phyloP scores from a whole-genome alignment of 30 jellyfish, hydroid and myxozoan genomes.

The Hydra vulgaris region DNA sequence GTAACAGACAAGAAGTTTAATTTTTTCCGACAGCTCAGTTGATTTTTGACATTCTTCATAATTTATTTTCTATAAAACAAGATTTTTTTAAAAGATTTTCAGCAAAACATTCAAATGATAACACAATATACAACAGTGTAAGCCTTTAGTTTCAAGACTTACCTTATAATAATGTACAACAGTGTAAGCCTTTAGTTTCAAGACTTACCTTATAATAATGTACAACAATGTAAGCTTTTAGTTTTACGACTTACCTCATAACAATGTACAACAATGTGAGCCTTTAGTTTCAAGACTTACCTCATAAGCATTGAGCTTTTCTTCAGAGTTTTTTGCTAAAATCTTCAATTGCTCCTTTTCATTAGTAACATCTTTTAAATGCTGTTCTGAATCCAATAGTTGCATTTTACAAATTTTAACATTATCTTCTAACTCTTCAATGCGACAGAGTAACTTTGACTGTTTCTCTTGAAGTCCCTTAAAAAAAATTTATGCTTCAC shows the following conservation, averaged over 20 bases:
- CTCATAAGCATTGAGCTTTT: not conserved
- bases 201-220: no score
- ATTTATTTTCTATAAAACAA: not conserved
- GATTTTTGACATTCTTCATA: conserved; percentile 20
- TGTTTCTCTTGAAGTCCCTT: conserved; percentile 73
- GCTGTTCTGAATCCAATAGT: conserved; percentile 43
- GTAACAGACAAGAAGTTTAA: conserved; percentile 36
- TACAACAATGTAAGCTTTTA: no score
- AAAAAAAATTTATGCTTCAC: no score
- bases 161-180: no score
- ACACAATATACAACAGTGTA: no score
- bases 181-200: no score
- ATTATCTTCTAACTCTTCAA: conserved; percentile 55
- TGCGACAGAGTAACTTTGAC: conserved; percentile 48
- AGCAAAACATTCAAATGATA: no score
- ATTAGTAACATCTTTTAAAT: conserved; percentile 15
- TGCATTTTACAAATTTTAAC: conserved; percentile 43
- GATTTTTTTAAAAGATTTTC: not conserved
- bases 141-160: no score
- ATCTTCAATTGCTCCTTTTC: not conserved
- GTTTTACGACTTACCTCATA: no score
- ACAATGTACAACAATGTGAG: no score
- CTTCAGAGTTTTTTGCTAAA: not conserved
- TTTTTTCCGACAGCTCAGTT: conserved; percentile 12
- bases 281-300: no score